Percentiles rank a stretch among this genome's conserved stretches.
Conservation (phyloP, 2,113 vertebrate species). For the Megaleporinus macrocephalus region DNA sequence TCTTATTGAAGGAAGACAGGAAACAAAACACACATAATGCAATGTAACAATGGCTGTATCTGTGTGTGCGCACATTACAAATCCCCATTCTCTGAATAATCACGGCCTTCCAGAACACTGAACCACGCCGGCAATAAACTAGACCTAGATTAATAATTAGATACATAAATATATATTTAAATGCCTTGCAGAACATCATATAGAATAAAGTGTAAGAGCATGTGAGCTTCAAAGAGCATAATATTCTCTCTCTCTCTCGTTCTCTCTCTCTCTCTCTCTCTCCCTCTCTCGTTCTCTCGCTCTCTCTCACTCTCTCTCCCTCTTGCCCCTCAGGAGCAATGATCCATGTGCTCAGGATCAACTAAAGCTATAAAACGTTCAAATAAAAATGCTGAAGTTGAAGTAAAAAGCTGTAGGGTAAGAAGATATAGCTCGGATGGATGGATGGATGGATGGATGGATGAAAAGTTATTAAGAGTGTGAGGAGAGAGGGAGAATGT, state of each 20-base stretch:
- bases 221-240: not conserved
- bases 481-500: slow-evolving; percentile 6
- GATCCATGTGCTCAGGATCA: not conserved
- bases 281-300: too few relatives aligned
- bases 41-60: not conserved
- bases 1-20: slow-evolving; percentile 12
- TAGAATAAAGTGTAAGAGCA: not conserved
- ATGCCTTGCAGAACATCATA: not conserved
- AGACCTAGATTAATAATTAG: not conserved
- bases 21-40: slow-evolving; percentile 27
- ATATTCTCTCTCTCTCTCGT: not conserved
- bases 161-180: not conserved
- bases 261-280: not conserved
- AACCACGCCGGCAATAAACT: not conserved
- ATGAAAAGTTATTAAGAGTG: not conserved
- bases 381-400: not conserved
- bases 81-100: not conserved
- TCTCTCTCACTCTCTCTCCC: slow-evolving; percentile 37
- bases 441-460: not conserved
- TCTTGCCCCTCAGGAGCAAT: not conserved
- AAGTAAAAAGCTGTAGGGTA: not conserved
- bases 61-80: slow-evolving; percentile 7
- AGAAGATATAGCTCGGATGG: not conserved
- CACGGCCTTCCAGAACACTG: slow-evolving; percentile 17
- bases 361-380: not conserved